phyloP scores from a whole-genome alignment of 2,797 vertebrate genomes.

The Tauraco hartlaubi region DNA sequence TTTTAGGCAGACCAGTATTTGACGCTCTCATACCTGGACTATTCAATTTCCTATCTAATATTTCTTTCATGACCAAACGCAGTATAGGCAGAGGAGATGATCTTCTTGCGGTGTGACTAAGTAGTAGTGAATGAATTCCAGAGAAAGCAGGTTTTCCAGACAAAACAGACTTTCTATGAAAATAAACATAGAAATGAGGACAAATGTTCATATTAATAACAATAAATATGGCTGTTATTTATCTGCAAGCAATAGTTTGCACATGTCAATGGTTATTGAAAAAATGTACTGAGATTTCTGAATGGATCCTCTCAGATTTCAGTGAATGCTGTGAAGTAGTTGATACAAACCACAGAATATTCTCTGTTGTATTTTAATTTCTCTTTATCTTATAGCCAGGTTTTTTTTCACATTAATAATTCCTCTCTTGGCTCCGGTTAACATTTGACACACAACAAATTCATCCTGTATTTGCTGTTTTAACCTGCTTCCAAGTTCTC shows the following conservation, averaged over 20 bases:
- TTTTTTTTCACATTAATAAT: neutral
- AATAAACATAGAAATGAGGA: neutral
- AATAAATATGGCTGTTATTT: slow-evolving; percentile 15
- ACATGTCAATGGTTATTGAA: neutral
- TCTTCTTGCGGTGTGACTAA: neutral
- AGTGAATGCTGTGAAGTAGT: neutral
- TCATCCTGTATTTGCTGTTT: neutral
- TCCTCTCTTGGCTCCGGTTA: neutral
- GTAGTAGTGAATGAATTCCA: neutral
- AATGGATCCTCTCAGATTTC: neutral
- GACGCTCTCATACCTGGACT: neutral
- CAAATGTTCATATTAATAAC: neutral
- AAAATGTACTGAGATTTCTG: neutral
- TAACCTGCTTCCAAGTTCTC: neutral
- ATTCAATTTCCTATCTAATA: neutral
- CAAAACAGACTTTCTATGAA: neutral
- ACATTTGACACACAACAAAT: neutral
- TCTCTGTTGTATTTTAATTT: neutral
- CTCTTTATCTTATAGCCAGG: neutral
- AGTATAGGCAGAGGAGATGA: neutral
- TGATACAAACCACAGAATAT: neutral
- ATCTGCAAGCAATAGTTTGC: slow-evolving; percentile 1
- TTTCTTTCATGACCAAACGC: neutral
- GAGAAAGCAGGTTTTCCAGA: neutral
- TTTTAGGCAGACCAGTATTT: neutral